These are phyloP conservation scores for Steinernema khuongi DNA, from an alignment of 1,140 invertebrate species.

Conservation along the genomic window DNA sequence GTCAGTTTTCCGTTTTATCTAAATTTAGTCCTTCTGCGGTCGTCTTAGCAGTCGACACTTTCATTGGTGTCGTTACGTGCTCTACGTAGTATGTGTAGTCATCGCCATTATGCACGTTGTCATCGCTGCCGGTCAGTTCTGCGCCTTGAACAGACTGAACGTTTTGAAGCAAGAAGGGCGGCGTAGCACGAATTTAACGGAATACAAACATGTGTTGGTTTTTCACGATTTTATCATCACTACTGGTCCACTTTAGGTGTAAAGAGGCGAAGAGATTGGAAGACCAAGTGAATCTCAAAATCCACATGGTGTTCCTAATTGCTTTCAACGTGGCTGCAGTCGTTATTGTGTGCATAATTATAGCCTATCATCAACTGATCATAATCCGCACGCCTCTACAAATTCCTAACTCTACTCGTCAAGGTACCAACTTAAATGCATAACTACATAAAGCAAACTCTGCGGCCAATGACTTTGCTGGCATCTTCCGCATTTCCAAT, in stretches of 20 bases:
- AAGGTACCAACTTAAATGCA: not conserved
- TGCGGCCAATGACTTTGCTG: no score
- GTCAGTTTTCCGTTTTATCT: no score
- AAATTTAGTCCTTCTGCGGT: constrained; percentile 12
- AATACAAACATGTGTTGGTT: not conserved
- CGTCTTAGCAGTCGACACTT: not conserved
- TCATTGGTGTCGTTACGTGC: not conserved
- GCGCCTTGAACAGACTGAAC: not conserved
- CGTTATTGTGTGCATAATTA: not conserved
- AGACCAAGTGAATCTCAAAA: not conserved
- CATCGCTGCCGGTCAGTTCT: not conserved
- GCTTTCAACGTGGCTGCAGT: not conserved
- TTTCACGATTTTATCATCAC: not conserved
- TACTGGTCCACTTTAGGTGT: not conserved
- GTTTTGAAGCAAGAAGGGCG: not conserved
- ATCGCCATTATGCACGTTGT: not conserved
- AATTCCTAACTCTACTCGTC: not conserved
- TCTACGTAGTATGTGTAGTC: not conserved
- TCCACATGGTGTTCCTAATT: not conserved
- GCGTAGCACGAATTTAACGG: not conserved
- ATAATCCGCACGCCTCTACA: not conserved
- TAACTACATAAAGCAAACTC: not conserved
- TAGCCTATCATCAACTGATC: not conserved
- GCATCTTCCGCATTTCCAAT: no score
- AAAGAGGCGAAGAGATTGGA: not conserved